Base-by-base conservation (phyloP, 2,113 vertebrate genomes). In the Trichechus manatus region DNA sequence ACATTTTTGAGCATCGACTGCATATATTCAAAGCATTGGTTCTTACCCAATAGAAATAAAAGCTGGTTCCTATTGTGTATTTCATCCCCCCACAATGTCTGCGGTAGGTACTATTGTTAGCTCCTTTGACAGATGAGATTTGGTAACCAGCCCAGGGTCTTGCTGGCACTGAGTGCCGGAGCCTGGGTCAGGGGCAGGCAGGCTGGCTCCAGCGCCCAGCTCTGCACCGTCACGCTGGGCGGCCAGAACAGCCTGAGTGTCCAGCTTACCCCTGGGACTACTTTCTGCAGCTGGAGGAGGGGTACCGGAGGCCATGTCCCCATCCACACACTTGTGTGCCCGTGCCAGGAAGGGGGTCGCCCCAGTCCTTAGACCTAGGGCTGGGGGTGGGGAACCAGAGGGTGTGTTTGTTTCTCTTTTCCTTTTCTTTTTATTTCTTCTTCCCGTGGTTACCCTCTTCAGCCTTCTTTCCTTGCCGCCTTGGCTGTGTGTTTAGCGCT, bases 171-270 rank as follows among this genome's bases (percentile, higher is more conserved):
- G 56, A 53, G 56, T 31, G 42, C 11, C 5, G 47, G 82, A 29
- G 31, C 59, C 10, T 1, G 31, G 2, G 2, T 63, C 25, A 0
- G 53, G 33, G 86, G 27, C 39, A 27, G 64, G 64, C 22, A 0
- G 64, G 20, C 56, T 39, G 92, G 72, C 90, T 61, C 29, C 1
- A 1, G 74, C 15, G 2, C 44, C n/a, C 3, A 44, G 47, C 89
- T n/a, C 8, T 36, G 86, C 31, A 22, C 36, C 3, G 1, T 15
- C 2, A 5, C 15, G 0, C 6, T 4, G n/a, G 44, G 44, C 31
- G 10, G 68, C 33, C 20, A 31, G n/a, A 13, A 15, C n/a, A 4
- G 47, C 11, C 2, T 5, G 17, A 5, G n/a, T 17, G 50, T 5
- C 81, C 81, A 27, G 79, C 78, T 27, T 9, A 8, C 42, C 17